These are phyloP conservation scores for human DNA, from an alignment of 2,113 vertebrate species.

Conservation along the genomic window GRCh38 chr18:46513501-46514000, in stretches of 20 bases:
- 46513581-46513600: neutral
- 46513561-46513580: neutral
- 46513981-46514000: neutral
- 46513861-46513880: neutral
- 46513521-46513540: neutral
- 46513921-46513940: neutral
- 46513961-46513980: too few species aligned
- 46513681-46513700: neutral
- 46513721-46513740: neutral
- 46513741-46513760: neutral
- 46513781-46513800: neutral
- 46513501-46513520: neutral
- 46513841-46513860: neutral
- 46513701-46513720: neutral
- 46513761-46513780: neutral
- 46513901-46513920: neutral
- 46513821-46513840: neutral
- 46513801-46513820: neutral
- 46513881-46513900: neutral
- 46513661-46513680: neutral
- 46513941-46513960: neutral
- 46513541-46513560: neutral
- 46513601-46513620: neutral
- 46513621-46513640: neutral
- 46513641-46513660: neutral